Conservation (phyloP, 2,113 vertebrate genomes). For the Phalacrocorax carbo region DNA sequence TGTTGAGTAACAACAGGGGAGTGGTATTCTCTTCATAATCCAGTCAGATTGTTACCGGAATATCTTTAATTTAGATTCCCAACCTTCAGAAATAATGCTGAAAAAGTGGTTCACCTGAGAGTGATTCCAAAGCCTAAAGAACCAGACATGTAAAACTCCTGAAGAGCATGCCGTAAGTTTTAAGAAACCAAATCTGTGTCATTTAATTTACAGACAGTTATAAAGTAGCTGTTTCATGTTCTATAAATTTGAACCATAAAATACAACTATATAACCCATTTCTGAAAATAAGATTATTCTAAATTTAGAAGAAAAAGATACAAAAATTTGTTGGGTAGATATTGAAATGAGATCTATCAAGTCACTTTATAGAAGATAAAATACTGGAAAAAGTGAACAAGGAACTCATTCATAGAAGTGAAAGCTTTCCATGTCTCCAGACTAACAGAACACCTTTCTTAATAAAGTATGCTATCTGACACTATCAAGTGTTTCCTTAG, state of each 20-base stretch:
- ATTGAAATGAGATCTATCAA: not conserved
- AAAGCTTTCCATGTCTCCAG: not conserved
- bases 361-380: not conserved
- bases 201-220: not conserved
- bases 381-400: not conserved
- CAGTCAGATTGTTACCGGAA: not conserved
- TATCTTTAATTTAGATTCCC: not conserved
- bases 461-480: not conserved
- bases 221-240: not conserved
- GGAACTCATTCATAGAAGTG: not conserved
- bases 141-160: not conserved
- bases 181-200: not conserved
- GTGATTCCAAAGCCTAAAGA: not conserved
- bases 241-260: not conserved
- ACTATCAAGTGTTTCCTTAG: not conserved
- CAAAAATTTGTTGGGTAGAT: not conserved
- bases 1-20: not conserved
- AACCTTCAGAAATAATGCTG: not conserved
- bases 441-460: not conserved
- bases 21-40: not conserved
- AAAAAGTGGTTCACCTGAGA: not conserved
- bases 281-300: not conserved
- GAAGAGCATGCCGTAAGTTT: rapidly evolving
- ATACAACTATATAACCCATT: rapidly evolving
- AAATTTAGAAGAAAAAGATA: not conserved